A percentile compares a stretch with the other conserved stretches of the same genome.
phyloP scores from a whole-genome alignment of 2,888 invertebrate species.

The Tortrix viridana region DNA sequence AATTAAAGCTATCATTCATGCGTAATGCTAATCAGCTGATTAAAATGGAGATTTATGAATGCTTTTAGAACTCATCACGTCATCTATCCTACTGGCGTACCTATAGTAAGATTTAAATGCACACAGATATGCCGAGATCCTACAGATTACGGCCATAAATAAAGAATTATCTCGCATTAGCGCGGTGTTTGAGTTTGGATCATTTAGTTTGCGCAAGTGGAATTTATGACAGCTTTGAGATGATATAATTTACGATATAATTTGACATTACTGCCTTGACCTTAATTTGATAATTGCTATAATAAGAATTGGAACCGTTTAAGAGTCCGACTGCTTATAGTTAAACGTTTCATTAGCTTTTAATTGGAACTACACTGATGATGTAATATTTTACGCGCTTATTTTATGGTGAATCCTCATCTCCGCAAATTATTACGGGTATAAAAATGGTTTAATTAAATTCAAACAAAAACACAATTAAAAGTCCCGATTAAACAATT shows the following conservation, averaged over 20 bases:
- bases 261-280: conserved; percentile 21
- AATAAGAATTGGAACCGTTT: conserved; percentile 11
- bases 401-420: no score
- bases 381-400: no score
- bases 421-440: no score
- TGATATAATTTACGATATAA: conserved; percentile 16
- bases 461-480: no score
- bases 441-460: no score
- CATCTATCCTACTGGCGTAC: neutral
- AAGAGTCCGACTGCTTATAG: neutral
- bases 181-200: conserved; percentile 23
- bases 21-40: no score
- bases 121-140: neutral
- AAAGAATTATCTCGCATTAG: conserved; percentile 26
- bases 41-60: conserved; percentile 17
- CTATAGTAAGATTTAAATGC: neutral
- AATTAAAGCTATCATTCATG: no score
- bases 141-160: conserved; percentile 17
- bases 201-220: conserved; percentile 18
- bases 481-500: neutral
- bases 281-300: conserved; percentile 13
- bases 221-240: conserved; percentile 23
- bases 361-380: no score
- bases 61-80: neutral
- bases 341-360: no score